Percentiles rank a stretch among this genome's conserved stretches.
phyloP scores from a whole-genome alignment of 2,888 invertebrate species.

The Drosophila prolongata region DNA sequence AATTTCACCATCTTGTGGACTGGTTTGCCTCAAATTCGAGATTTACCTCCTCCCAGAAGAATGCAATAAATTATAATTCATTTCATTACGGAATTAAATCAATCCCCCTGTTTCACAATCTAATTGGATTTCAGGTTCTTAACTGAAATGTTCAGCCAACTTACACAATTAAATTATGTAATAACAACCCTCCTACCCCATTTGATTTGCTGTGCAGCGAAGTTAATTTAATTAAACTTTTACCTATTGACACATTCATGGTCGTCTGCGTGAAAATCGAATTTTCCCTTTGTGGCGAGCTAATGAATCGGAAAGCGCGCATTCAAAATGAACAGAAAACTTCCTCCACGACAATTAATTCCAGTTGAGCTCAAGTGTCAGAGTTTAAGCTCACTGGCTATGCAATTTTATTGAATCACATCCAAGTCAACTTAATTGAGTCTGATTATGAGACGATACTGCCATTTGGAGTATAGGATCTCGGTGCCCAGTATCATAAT shows the following conservation, averaged over 20 bases:
- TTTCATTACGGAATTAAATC: conserved; percentile 9
- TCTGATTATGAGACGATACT: conserved; percentile 36
- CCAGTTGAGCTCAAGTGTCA: conserved; percentile 27
- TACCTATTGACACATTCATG: conserved; percentile 49
- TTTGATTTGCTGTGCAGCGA: conserved; percentile 12
- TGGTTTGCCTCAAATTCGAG: not conserved
- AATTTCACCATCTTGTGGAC: conserved; percentile 23
- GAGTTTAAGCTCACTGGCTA: conserved; percentile 9
- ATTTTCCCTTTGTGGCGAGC: conserved; percentile 26
- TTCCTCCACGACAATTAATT: conserved; percentile 24
- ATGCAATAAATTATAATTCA: conserved; percentile 23
- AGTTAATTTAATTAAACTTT: conserved; percentile 66
- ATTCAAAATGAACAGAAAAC: conserved; percentile 37
- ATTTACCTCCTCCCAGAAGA: no score
- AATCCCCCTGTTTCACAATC: not conserved
- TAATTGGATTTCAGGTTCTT: not conserved
- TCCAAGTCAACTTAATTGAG: conserved; percentile 24
- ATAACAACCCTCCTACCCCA: conserved; percentile 6
- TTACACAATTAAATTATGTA: conserved; percentile 55
- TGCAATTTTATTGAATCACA: conserved; percentile 16
- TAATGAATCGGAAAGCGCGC: conserved; percentile 53
- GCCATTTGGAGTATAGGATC: conserved; percentile 63
- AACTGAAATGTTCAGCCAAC: conserved; percentile 16
- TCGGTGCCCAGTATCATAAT: conserved; percentile 76
- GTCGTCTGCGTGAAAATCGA: conserved; percentile 33